Evolutionary conservation across 2,113 vertebrate genomes (phyloP), one percentile per base, ranked within the genome.

Genomic region (Mesembrinibis cayennensis): DNA sequence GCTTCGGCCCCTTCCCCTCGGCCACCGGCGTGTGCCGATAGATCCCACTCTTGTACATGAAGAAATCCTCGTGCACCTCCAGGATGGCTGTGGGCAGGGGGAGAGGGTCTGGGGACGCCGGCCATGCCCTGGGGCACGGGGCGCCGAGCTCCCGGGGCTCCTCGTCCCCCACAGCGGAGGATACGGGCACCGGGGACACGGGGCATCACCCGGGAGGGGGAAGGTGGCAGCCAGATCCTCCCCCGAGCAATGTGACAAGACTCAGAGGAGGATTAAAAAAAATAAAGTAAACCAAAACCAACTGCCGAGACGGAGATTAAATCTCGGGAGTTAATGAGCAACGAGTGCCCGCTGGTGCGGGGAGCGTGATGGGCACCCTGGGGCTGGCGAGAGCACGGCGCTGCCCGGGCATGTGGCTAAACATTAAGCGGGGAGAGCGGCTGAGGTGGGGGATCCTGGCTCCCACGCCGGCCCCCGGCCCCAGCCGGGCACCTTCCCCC

Each of bases 11-110:
- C 91, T 98, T 99, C 92, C 97, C 97, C 32, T 97, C 96, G 34
- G 98, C 99, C 96, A 99, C 98, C 0, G 99, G 98, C 0, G 98
- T 99, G 98, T 99, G 99, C 76, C 98, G 98, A 77, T 99, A 99
- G 97, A 99, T 98, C 72, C 99, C 99, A 3, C 97, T 98, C 96
- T 98, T 97, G 96, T 99, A 99, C 94, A 99, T 97, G 97, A 99
- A 99, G 98, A 99, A 99, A 96, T 99, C 99, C 96, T 99, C 99
- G 1, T 99, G 99, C 62, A 99, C 99, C 92, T 99, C 99, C 99
- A 99, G 98, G 95, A 99, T 99, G 56, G 99, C 99, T 99, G 98
- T 8, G 27, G 87, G 66, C 26, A n/a, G 4, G 26, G 23, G 22
- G 36, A 61, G 3, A 74, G 34, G 59, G 7, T 9, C 6, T 87